Evolutionary conservation across 2,797 vertebrate genomes (phyloP).

Genomic region (Fundulus diaphanus): DNA sequence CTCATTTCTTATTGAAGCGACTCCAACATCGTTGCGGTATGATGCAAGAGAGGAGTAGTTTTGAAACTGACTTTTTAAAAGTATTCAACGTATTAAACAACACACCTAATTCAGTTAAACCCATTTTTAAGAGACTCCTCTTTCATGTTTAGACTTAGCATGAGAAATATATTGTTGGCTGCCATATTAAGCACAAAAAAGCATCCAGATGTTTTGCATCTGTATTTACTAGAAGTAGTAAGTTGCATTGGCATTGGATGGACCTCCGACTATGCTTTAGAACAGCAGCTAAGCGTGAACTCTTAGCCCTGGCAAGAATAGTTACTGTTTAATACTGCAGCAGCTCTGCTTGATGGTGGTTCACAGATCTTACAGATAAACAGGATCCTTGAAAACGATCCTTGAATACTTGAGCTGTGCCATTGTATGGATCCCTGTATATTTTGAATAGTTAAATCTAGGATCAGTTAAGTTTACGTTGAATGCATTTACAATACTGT

Average conservation of each 20-base stretch:
- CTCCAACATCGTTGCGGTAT: too few relatives aligned
- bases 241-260: too few relatives aligned
- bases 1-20: background rate
- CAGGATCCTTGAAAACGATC: slow-evolving; percentile 4
- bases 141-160: too few relatives aligned
- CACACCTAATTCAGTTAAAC: too few relatives aligned
- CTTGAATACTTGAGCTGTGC: slow-evolving; percentile 16
- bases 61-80: background rate
- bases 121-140: too few relatives aligned
- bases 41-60: background rate
- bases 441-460: slow-evolving; percentile 14
- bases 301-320: background rate
- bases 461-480: background rate
- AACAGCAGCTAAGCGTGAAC: background rate
- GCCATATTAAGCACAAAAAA: too few relatives aligned
- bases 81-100: background rate
- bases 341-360: slow-evolving; percentile 1
- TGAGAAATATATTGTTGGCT: too few relatives aligned
- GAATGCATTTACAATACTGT: background rate
- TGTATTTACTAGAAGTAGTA: too few relatives aligned
- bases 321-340: background rate
- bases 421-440: background rate
- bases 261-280: background rate
- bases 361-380: slow-evolving; percentile 19
- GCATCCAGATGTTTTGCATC: too few relatives aligned